Evolutionary conservation across 2,113 vertebrate genomes (phyloP).

Genomic region (Cyanoderma ruficeps): DNA sequence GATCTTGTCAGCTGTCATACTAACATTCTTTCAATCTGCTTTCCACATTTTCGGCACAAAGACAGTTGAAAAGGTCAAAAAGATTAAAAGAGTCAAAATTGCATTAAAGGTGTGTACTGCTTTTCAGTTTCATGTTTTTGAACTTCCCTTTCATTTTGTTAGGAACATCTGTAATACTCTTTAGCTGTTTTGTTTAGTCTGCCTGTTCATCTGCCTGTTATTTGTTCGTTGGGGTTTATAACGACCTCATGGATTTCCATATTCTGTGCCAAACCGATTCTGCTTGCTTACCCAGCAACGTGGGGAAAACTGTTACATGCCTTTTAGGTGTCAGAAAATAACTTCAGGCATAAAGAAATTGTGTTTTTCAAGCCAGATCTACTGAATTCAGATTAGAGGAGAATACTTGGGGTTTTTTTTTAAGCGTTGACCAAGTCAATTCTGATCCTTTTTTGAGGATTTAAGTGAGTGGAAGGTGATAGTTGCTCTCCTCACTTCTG

Average conservation of each 20-base stretch:
- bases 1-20: conserved; percentile 91
- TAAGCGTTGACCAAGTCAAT: not conserved
- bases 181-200: conserved; percentile 57
- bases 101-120: conserved; percentile 99
- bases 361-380: not conserved
- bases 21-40: conserved; percentile 94
- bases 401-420: not conserved
- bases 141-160: conserved; percentile 75
- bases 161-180: conserved; percentile 68
- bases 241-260: conserved; percentile 48
- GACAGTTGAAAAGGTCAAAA: conserved; percentile 99
- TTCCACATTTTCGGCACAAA: conserved; percentile 90
- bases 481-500: not conserved
- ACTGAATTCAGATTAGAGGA: not conserved
- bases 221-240: conserved; percentile 51
- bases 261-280: conserved; percentile 57
- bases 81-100: conserved; percentile 99
- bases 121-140: conserved; percentile 83
- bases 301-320: conserved; percentile 83
- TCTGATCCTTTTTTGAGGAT: not conserved
- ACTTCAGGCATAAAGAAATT: not conserved
- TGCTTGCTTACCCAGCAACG: conserved; percentile 72
- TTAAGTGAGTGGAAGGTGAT: not conserved
- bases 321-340: not conserved
- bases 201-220: conserved; percentile 69